A percentile compares a stretch with the other conserved stretches of the same genome.
Evolutionary conservation across 2,113 vertebrate genomes (phyloP).

Genomic region (Syrrhaptes paradoxus): DNA sequence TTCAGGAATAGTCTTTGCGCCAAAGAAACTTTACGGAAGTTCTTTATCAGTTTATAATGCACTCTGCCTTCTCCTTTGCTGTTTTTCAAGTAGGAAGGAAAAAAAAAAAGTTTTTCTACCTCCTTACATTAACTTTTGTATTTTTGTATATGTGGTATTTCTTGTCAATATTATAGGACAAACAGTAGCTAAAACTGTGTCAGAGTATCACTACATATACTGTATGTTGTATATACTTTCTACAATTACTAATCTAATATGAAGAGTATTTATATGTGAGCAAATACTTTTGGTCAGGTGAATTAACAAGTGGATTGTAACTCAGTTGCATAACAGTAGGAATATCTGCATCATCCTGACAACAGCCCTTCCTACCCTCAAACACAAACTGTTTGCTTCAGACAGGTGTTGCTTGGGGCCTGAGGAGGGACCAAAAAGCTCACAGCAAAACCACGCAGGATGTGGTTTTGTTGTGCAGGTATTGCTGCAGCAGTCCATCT

Average conservation of each 20-base stretch:
- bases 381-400: not conserved
- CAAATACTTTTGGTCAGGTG: not conserved
- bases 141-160: not conserved
- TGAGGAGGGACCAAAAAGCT: not conserved
- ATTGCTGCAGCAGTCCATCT: not conserved
- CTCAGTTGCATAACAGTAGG: not conserved
- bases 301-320: not conserved
- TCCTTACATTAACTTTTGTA: accelerated
- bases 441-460: not conserved
- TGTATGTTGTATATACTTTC: not conserved
- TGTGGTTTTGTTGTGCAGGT: not conserved
- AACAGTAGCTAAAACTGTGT: not conserved
- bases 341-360: not conserved
- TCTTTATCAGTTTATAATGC: not conserved
- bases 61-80: not conserved
- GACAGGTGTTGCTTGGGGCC: not conserved
- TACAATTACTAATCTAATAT: not conserved
- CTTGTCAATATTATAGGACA: not conserved
- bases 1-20: not conserved
- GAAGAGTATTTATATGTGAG: not conserved
- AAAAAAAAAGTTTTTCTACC: not conserved
- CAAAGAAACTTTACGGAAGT: not conserved
- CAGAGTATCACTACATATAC: not conserved
- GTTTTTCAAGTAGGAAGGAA: not conserved
- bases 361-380: not conserved